Conservation (phyloP, 2,797 vertebrate species). For the Helostoma temminkii region DNA sequence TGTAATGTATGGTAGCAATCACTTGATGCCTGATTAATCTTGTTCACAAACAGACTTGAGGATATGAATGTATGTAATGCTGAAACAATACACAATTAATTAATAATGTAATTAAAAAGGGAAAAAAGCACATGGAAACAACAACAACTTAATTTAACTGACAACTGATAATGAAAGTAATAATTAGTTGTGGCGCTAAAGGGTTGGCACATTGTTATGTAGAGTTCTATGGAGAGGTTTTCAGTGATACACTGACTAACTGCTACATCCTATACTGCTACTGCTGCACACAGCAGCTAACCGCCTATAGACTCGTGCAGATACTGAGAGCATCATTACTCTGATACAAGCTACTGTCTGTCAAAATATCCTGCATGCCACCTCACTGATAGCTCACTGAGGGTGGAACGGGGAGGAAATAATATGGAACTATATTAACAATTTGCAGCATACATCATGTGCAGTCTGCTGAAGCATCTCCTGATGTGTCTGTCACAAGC, state of each 20-base stretch:
- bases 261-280: not conserved
- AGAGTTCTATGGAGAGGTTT: not conserved
- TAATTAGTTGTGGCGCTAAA: no score
- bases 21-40: no score
- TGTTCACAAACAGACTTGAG: no score
- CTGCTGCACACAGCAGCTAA: slow-evolving; percentile 31
- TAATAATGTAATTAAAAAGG: no score
- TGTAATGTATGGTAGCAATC: no score
- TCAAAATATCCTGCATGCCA: slow-evolving; percentile 42
- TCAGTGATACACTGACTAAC: not conserved
- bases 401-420: slow-evolving; percentile 17
- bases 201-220: no score
- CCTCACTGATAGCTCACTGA: slow-evolving; percentile 46
- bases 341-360: slow-evolving; percentile 45
- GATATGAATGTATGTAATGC: no score
- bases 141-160: no score
- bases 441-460: slow-evolving; percentile 31
- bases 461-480: slow-evolving; percentile 22
- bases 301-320: slow-evolving; percentile 51
- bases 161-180: no score
- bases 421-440: slow-evolving; percentile 30
- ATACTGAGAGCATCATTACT: slow-evolving; percentile 49
- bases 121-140: no score
- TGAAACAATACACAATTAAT: no score
- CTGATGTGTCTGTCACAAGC: slow-evolving; percentile 39